Evolutionary conservation across 1,140 invertebrate genomes (phyloP), one percentile per base, ranked within the genome.

Genomic region (Sitobion miscanthi): DNA sequence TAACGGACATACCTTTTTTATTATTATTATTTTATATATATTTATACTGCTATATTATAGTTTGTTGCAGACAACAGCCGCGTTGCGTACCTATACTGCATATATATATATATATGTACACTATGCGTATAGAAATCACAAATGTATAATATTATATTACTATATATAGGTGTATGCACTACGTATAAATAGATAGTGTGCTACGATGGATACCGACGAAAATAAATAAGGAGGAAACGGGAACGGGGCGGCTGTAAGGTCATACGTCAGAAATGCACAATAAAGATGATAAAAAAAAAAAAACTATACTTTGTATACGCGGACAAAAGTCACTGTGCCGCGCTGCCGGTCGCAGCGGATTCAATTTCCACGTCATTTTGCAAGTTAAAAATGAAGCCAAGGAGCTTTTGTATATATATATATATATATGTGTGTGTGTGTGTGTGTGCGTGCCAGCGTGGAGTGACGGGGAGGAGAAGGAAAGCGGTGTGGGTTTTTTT

Each of bases 351-450:
- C 47, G n/a, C 20, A 14, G 91, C 77, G 45, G n/a, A 86, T 93
- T 93, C 91, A 86, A 93, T 93, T 93, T 93, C 82, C 91, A 93
- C 91, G 91, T 93, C 91, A 85, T 93, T 86, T 93, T 85, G 91
- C 77, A 54, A 93, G 91, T 93, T 85, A 86, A 93, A 93, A 93
- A 93, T 86, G 82, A 92, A 85, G 82, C 82, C 82, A 20, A 92
- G 38, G 54, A 77, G 82, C 5, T 54, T 85, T 91, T 83, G 90
- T 83, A 69, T 85, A 35, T 20, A 20, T 83, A 42, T 42, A 42
- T 42, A 42, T 42, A 42, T 42, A 42, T 38, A 38, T 38, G 38
- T 42, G 42, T 47, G 62, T 30, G 14, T 69, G 62, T 38, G 38
- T 42, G 42, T 47, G 62, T 30, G 14, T 69, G 62, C n/a, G 14